Evolutionary conservation across 2,797 vertebrate genomes (phyloP).

Genomic region (Sciaenops ocellatus): DNA sequence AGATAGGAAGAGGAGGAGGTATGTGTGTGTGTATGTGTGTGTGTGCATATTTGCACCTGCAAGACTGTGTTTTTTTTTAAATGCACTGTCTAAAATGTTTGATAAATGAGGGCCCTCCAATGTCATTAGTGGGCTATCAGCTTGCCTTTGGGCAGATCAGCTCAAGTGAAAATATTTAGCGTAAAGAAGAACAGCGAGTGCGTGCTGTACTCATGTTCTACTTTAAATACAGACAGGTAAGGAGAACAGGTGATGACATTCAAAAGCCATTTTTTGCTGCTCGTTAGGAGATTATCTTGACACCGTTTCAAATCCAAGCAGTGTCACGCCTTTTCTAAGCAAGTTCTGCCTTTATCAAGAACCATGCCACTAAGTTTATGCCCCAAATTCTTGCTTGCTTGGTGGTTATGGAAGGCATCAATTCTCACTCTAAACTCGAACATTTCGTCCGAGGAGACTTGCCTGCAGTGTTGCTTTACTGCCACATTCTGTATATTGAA

Average conservation of each 20-base stretch:
- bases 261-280: slow-evolving; percentile 2
- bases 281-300: slow-evolving; percentile 29
- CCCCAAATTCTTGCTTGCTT: slow-evolving; percentile 52
- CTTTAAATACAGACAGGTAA: slow-evolving; percentile 25
- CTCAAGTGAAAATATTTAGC: slow-evolving; percentile 34
- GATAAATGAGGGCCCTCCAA: slow-evolving; percentile 30
- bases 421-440: slow-evolving; percentile 60
- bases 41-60: slow-evolving; percentile 24
- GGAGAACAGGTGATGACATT: slow-evolving; percentile 5
- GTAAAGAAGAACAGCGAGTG: slow-evolving; percentile 1
- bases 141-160: slow-evolving; percentile 15
- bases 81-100: slow-evolving; percentile 23
- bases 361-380: slow-evolving; percentile 36
- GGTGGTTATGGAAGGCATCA: slow-evolving; percentile 55
- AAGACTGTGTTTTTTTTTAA: slow-evolving; percentile 7
- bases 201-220: neutral
- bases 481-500: slow-evolving; percentile 57
- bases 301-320: slow-evolving; percentile 37
- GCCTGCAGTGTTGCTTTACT: slow-evolving; percentile 56
- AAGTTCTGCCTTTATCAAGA: slow-evolving; percentile 37
- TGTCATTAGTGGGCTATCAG: slow-evolving; percentile 28
- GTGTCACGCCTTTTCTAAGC: slow-evolving; percentile 17
- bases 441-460: slow-evolving; percentile 46
- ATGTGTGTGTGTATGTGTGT: slow-evolving; percentile 13
- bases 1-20: slow-evolving; percentile 37